A percentile compares a stretch with the other conserved stretches of the same genome.
Evolutionary conservation across 2,797 vertebrate species (phyloP).

Genomic region (Etheostoma nigrum): DNA sequence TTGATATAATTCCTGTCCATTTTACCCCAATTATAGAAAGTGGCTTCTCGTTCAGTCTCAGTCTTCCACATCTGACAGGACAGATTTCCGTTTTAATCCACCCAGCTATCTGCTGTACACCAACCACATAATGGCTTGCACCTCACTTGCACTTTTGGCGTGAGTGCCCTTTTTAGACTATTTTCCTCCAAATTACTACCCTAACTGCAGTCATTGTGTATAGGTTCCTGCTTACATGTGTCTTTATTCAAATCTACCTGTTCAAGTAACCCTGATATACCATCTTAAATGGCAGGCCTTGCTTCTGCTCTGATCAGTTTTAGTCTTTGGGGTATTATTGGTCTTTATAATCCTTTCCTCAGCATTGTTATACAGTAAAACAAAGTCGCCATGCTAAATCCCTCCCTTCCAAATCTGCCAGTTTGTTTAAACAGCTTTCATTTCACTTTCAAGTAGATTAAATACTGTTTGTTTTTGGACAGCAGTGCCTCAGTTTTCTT

Average conservation of each 20-base stretch:
- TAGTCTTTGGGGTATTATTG: constrained; percentile 42
- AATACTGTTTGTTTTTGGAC: constrained; percentile 68
- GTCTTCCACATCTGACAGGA: background rate
- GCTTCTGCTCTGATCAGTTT: constrained; percentile 30
- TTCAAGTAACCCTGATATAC: constrained; percentile 5
- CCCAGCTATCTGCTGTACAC: background rate
- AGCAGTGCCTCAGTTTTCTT: constrained; percentile 42
- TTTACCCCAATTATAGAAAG: background rate
- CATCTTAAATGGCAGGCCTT: background rate
- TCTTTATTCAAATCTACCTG: constrained; percentile 1
- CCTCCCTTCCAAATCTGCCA: constrained; percentile 63
- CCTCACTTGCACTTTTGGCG: background rate
- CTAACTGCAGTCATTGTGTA: background rate
- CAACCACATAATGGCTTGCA: background rate
- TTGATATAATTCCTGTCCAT: background rate
- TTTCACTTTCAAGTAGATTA: constrained; percentile 75
- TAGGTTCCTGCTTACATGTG: background rate
- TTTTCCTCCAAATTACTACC: background rate
- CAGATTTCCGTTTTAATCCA: constrained; percentile 7
- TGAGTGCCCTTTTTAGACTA: background rate
- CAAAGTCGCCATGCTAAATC: constrained; percentile 64
- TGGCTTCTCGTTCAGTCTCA: background rate
- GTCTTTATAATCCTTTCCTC: constrained; percentile 58
- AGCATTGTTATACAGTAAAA: constrained; percentile 57
- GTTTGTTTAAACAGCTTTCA: constrained; percentile 73